Base-by-base conservation (phyloP, 2,888 invertebrate species). In the Luperina testacea region DNA sequence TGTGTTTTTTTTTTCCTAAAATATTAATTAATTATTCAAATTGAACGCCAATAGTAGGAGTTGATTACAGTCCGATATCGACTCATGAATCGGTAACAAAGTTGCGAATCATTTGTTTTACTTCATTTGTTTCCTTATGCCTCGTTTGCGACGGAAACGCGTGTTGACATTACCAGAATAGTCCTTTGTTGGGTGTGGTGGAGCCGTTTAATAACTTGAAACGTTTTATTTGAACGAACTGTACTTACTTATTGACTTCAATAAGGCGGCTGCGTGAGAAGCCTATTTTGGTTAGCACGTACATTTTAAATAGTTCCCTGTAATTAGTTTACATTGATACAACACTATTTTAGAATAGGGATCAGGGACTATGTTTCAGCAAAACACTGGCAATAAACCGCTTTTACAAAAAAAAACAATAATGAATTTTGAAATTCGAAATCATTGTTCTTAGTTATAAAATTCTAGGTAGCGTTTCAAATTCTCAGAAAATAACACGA, bases 81-180 rank as follows among this genome's bases (percentile, higher is more conserved):
- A 80, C 67, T 65, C 76, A 78, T 83, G 83, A 89, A 84, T 86
- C 77, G 71, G 77, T 84, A 84, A 90, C 90, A 89, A 87, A 91
- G 95, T 95, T 93, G 95, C 94, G 87, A 93, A 94, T 94, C 89
- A 91, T 90, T 92, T 92, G 92, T 93, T 93, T 92, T 89, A 92
- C 92, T 92, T 91, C 88, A 93, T 92, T 92, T 90, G 90, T 94
- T 95, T 95, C 94, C 94, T 93, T 92, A 93, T 93, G 91, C 90
- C 88, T 91, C 91, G 90, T 91, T 90, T 90, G 91, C 90, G 91
- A 91, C 92, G 93, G 94, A 94, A 94, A 93, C 92, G 88, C 81
- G 81, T 93, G 94, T 95, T 94, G 95, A 94, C 95, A 93, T 94
- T 94, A 92, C 90, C 91, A 92, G 93, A 95, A 95, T 93, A 93